Evolutionary conservation across 2,888 invertebrate species (phyloP), one percentile per base, ranked within the genome.

Genomic region (Drosophila tanythrix): DNA sequence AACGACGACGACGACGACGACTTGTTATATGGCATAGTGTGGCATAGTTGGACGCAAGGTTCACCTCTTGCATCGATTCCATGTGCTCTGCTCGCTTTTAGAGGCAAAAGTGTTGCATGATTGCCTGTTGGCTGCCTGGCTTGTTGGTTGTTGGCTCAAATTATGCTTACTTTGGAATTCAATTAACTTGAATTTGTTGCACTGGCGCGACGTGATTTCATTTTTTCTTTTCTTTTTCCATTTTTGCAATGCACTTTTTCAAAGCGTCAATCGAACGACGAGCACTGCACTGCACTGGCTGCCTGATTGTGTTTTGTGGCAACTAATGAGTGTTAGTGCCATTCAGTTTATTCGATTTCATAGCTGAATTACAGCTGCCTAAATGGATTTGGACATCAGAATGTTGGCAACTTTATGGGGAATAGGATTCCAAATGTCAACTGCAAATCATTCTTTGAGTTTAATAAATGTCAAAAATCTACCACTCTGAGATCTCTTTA

Each of bases 131-230:
- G 56, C 33, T 53, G 53, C 18, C 58, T 78, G 70, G 65, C 15
- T 46, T 46, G 46, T 15, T 43, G 43, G 55, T 70, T 38, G 81
- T 66, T 82, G 85, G 73, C 89, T 85, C 78, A 77, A 82, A 91
- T 87, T 90, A 81, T 88, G 85, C 81, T 90, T 90, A 88, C 82
- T 86, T 85, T 83, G 85, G 85, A 91, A 90, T 91, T 91, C 90
- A 90, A 90, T 91, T 91, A 91, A 88, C 90, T 92, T 84, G 91
- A 91, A 92, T 92, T 92, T 92, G 92, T 89, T 92, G 92, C 91
- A 92, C 85, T 87, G 86, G 76, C 89, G 83, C 89, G 90, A 92
- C 91, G 91, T 92, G 91, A 88, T 90, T 90, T 81, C 81, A 90
- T 90, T 88, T 85, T 76, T 69, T 61, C 61, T 64, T 62, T 74